Evolutionary conservation across 2,113 vertebrate species (phyloP), one percentile per base, ranked within the genome.

Genomic region (Martes martes): DNA sequence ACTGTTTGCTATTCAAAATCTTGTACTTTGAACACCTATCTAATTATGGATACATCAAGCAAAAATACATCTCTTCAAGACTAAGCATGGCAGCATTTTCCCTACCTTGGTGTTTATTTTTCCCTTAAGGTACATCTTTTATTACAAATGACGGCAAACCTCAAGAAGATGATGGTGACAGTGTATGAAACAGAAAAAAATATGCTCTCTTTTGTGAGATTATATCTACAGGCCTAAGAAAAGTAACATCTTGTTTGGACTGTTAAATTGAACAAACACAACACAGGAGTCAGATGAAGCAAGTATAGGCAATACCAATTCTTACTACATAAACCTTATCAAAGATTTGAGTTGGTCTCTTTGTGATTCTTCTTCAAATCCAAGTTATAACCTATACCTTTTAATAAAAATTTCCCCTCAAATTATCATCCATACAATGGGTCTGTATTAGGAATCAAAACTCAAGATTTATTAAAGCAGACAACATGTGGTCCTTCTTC

Each of bases 71-170:
- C 97, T 96, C 65, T 91, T 97, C 82, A 87, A 89, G 55, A 84
- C 24, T 79, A 92, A 82, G 96, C 19, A 67, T 24, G 39, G 73
- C 9, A 78, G 5, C 45, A 73, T 81, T 84, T 94, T 94, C 87
- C 36, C 59, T 83, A 69, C 3, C 13, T 57, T 1, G 65, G 3
- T 88, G n/a, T 89, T 96, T 97, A 76, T 81, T 83, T 88, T 96
- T 87, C 31, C 63, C 71, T 15, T 94, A 94, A 90, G 16, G 67
- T 80, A 82, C 0, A 74, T 65, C 24, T 76, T 96, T 89, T 93
- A 93, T 80, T 95, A 94, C 80, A 98, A 96, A 97, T 90, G 50
- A 94, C 16, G 93, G 82, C 39, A 97, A 97, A 97, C 89, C 23
- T 96, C 96, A 97, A 86, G 89, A 73, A 88, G 89, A 80, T 50